Base-by-base conservation (phyloP, 1,140 invertebrate genomes). In the Gonioctena quinquepunctata region DNA sequence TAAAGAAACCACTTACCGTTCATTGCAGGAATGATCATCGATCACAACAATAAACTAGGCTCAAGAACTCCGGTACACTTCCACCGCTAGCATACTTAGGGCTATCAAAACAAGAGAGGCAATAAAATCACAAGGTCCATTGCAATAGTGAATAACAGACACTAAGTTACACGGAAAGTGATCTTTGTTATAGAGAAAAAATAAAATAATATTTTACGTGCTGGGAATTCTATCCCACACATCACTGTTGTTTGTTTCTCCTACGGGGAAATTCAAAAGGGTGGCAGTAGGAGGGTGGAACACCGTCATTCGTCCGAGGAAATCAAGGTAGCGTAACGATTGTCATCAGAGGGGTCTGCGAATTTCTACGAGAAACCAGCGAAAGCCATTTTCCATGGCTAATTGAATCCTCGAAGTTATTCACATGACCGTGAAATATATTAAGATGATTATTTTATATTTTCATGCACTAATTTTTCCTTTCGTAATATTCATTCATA, bases 191-290 rank as follows among this genome's bases (percentile, higher is more conserved):
- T 62, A 48, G 27, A 48, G 27, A 62, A 62, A 62, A 62, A 62
- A 60, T 60, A 60, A 62, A 62, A 62, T 62, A 62, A 62, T 62
- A 62, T 62, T 62, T 62, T 62, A 62, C 60, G 60, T 62, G 60
- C 60, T 62, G 60, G 28, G 60, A 62, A 62, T 62, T 28, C 28
- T 22, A 11, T 28, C n/a, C 60, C 28, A 13, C 11, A 11, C 60
- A 62, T 62, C 60, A 48, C 13, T 48, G 60, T 62, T 62, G 60
- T 62, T 62, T 62, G 26, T 62, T 62, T 62, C 26, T 60, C 57
- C 7, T 28, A 28, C 16, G 22, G 18, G 57, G 57, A 27, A 13
- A 25, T 16, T 27, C 22, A 60, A 64, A 64, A 26, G 61, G 61
- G 33, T 64, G 61, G 61, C 8, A 18, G 59, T 26, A 61, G 26